Base-by-base conservation (phyloP, 2,888 invertebrate genomes). In the Oithona nana region DNA sequence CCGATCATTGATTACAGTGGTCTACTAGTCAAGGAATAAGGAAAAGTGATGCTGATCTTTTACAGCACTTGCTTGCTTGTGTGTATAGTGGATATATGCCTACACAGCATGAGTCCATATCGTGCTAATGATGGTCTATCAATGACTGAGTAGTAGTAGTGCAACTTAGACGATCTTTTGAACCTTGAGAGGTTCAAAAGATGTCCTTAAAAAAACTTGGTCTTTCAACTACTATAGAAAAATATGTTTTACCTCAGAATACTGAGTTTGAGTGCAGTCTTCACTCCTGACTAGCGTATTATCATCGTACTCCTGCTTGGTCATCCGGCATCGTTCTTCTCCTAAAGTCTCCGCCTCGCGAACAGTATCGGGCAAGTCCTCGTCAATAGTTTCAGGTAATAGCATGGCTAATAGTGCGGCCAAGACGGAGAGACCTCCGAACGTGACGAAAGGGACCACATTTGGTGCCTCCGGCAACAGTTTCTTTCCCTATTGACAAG, bases 311-410 rank as follows among this genome's bases (percentile, higher is more conserved):
- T 39, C 39, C 16, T 39, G 6, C 8, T 39, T 39, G 6, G 6
- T 6, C 39, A 16, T 11, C n/a, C 3, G 13, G 49, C 22, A 16
- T 26, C 24, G 16, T 11, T 20, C 49, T 3, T 28, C 49, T 22
- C 65, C 65, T 1, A 65, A 31, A 39, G 84, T 69, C 81, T 79
- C 81, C 0, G 83, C 83, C 68, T 83, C 83, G 66, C 79, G 78
- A 28, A 84, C 78, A 1, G 83, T 83, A 73, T 84, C 84, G 3
- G 77, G 77, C 57, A 77, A 70, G 66, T 80, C 79, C 66, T 78
- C 77, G 68, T 82, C 81, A 59, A 78, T 72, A 0, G 84, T 85
- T 71, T 85, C 85, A 0, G 84, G 84, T 64, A 84, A 79, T 67
- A 80, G 72, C 24, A 83, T 71, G 0, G 82, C 79, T 63, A 83